These are phyloP conservation scores for Brachirus orientalis DNA, from an alignment of 2,113 vertebrate species.

Conservation along the genomic window DNA sequence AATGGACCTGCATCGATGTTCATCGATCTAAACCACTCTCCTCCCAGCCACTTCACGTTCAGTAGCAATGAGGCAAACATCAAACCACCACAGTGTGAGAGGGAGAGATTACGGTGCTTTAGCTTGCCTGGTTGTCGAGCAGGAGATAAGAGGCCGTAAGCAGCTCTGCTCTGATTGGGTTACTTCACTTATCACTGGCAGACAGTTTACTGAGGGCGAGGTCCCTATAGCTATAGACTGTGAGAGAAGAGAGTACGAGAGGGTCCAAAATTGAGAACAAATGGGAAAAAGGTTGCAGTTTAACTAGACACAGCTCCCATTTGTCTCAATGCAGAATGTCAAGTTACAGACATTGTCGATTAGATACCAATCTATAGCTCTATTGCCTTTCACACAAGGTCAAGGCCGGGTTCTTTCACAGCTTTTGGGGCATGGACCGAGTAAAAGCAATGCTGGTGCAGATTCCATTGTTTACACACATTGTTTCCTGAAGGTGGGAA, in stretches of 20 bases:
- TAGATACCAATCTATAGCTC: slow-evolving; percentile 23
- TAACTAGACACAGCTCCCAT: slow-evolving; percentile 20
- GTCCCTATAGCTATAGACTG: slow-evolving; percentile 50
- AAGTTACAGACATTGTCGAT: slow-evolving; percentile 20
- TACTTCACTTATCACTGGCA: slow-evolving; percentile 70
- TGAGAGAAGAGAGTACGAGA: slow-evolving; percentile 1
- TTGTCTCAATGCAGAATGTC: slow-evolving; percentile 46
- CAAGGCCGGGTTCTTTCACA: slow-evolving; percentile 14
- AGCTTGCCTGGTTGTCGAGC: slow-evolving; percentile 53
- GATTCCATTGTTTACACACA: background rate
- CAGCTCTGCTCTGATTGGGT: slow-evolving; percentile 69
- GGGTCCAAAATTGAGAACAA: slow-evolving; percentile 17
- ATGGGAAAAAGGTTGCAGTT: slow-evolving; percentile 26
- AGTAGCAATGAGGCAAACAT: slow-evolving; percentile 39
- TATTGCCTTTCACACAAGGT: slow-evolving; percentile 29
- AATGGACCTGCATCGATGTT: slow-evolving; percentile 58
- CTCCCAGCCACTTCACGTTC: slow-evolving; percentile 40
- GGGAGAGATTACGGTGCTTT: slow-evolving; percentile 62
- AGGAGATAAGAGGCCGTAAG: slow-evolving; percentile 73
- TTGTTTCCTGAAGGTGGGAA: no score
- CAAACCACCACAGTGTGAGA: slow-evolving; percentile 47
- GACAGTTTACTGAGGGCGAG: slow-evolving; percentile 48
- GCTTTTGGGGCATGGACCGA: background rate
- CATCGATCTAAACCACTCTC: slow-evolving; percentile 55
- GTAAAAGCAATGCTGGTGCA: background rate